A percentile compares a stretch with the other conserved stretches of the same genome.
Conservation (phyloP, 1,140 invertebrate genomes). For the Drosophila funebris region DNA sequence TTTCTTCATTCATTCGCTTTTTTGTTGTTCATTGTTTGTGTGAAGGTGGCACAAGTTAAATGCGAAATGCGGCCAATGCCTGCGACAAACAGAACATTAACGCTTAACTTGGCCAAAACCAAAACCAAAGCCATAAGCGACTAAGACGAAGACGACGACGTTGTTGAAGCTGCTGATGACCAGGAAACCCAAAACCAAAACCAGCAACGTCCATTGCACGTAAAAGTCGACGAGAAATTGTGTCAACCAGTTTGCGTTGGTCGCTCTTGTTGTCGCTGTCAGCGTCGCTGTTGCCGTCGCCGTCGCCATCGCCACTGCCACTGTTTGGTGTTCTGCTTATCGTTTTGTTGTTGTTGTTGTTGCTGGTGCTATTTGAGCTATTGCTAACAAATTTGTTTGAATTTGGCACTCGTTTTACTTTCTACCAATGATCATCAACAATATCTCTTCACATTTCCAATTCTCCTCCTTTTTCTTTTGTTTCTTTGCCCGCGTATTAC, state of each 20-base stretch:
- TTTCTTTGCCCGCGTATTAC: background rate
- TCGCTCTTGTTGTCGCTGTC: background rate
- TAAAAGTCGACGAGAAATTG: slow-evolving; percentile 77
- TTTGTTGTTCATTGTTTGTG: background rate
- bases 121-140: slow-evolving; percentile 34
- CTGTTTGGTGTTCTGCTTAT: slow-evolving; percentile 41
- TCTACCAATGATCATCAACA: slow-evolving; percentile 45
- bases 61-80: slow-evolving; percentile 33
- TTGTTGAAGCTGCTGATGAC: slow-evolving; percentile 11
- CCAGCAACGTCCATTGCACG: slow-evolving; percentile 56
- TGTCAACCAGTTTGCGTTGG: slow-evolving; percentile 70
- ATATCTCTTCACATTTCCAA: background rate
- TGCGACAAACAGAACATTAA: slow-evolving; percentile 3
- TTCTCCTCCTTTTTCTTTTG: background rate
- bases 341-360: slow-evolving; percentile 12
- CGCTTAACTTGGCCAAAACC: slow-evolving; percentile 30
- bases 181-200: slow-evolving; percentile 41
- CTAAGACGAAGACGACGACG: too few species aligned
- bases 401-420: slow-evolving; percentile 73
- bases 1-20: too few species aligned
- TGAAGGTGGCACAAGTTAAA: background rate
- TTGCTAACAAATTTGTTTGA: slow-evolving; percentile 55
- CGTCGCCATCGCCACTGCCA: background rate
- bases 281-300: background rate
- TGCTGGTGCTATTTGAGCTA: background rate